Evolutionary conservation across 2,113 vertebrate genomes (phyloP).

Genomic region (Isichthys henryi): DNA sequence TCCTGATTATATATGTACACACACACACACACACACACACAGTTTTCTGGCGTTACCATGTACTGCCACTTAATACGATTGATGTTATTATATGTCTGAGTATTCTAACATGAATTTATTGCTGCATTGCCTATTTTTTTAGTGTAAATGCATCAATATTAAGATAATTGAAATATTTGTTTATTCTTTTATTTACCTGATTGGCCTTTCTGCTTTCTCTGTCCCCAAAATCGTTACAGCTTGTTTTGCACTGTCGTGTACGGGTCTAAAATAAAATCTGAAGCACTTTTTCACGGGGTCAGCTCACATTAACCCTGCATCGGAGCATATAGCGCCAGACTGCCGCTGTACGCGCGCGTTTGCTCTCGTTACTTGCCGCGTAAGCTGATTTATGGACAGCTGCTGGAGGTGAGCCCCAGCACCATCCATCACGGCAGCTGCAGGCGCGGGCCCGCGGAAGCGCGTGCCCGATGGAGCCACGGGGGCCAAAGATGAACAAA

Average conservation of each 20-base stretch:
- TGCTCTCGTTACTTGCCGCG: neutral
- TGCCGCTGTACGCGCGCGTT: neutral
- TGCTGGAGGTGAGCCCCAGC: neutral
- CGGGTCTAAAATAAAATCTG: neutral
- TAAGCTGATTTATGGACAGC: conserved; percentile 7
- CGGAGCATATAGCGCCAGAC: neutral
- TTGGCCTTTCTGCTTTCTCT: neutral
- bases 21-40: neutral
- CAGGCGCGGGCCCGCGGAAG: neutral
- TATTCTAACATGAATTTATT: neutral
- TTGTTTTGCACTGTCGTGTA: neutral
- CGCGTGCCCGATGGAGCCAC: neutral
- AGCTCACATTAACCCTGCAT: neutral
- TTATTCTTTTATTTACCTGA: neutral
- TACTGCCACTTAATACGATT: neutral
- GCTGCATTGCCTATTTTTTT: neutral
- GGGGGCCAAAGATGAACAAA: neutral
- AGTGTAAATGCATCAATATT: neutral
- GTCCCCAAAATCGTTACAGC: neutral
- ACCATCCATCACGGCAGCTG: neutral
- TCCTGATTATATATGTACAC: neutral
- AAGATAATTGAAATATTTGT: neutral
- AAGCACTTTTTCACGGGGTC: neutral
- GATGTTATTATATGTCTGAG: neutral
- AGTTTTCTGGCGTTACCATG: neutral